Percentiles rank a stretch among this genome's conserved stretches.
phyloP scores from a whole-genome alignment of 2,113 vertebrate genomes.

The Tyrannus savana region DNA sequence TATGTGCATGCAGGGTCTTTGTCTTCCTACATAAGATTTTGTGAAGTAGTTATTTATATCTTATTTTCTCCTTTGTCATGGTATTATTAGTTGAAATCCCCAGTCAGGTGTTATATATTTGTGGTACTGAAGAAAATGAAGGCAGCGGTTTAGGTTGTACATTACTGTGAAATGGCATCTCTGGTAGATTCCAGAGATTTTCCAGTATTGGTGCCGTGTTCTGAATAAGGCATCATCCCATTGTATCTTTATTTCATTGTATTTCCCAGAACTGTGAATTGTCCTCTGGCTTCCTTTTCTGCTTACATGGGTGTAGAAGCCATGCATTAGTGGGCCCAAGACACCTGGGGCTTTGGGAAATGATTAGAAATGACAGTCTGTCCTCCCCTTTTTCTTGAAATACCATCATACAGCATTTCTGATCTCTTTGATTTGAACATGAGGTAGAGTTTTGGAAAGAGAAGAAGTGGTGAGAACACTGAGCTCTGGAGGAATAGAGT shows the following conservation, averaged over 20 bases:
- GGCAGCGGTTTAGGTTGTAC: background rate
- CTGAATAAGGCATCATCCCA: background rate
- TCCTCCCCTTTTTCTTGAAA: background rate
- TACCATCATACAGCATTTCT: rapidly evolving
- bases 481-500: background rate
- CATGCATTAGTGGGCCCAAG: background rate
- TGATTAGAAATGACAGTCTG: background rate
- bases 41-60: background rate
- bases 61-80: background rate
- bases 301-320: background rate
- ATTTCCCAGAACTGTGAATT: background rate
- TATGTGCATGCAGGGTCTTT: background rate
- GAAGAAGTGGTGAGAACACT: background rate
- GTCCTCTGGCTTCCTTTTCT: background rate
- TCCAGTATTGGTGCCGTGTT: background rate
- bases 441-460: background rate
- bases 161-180: background rate
- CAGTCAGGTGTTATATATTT: background rate
- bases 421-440: background rate
- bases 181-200: background rate
- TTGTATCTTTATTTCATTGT: background rate
- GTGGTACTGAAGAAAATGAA: background rate
- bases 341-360: background rate
- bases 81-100: background rate
- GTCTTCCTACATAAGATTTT: background rate